Evolutionary conservation across 2,113 vertebrate species (phyloP), one percentile per base, ranked within the genome.

Genomic region (Seriola rivoliana): DNA sequence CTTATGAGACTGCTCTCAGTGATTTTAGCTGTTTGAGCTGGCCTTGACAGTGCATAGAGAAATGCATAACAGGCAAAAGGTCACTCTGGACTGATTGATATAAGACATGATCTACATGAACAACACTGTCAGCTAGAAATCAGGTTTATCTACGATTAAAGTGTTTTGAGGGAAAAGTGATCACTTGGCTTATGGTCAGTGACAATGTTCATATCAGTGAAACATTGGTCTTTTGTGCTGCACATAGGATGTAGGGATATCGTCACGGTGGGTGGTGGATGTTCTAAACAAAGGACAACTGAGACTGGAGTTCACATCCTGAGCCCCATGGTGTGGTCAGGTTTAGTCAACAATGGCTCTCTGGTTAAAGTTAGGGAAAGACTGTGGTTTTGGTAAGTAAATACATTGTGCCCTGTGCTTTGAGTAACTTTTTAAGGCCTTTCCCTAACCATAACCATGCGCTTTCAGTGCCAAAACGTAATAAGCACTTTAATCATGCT

Each of bases 101-200:
- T 69, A 19, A 58, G 48, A 75, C 32, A 65, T 66, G 34, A 78
- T 50, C 52, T 8, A n/a, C 71, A 71, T 59, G 64, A 79, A 84
- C 42, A 64, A 42, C 21, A 8, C 16, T 29, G 50, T n/a, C 8
- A 9, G 1, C 19, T 9, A 54, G 7, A n/a, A 54, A 54, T 54
- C n/a, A 54, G 6, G 8, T 21, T 54, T 54, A 21, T 54, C 8
- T 54, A 9, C 19, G 9, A n/a, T 19, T 54, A 54, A 9, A 46
- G 29, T 34, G 7, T 50, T n/a, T 32, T 44, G 4, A 32, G 6
- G 13, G 4, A 52, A 46, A 23, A 12, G 6, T 44, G 44, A 44
- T 44, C n/a, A 38, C 48, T 52, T 17, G 19, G 13, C 14, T 46
- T 46, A 46, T 16, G 44, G 10, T 46, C 44, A 14, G 44, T 14